Conservation (phyloP, 2,113 vertebrate genomes). For the Gobius niger region DNA sequence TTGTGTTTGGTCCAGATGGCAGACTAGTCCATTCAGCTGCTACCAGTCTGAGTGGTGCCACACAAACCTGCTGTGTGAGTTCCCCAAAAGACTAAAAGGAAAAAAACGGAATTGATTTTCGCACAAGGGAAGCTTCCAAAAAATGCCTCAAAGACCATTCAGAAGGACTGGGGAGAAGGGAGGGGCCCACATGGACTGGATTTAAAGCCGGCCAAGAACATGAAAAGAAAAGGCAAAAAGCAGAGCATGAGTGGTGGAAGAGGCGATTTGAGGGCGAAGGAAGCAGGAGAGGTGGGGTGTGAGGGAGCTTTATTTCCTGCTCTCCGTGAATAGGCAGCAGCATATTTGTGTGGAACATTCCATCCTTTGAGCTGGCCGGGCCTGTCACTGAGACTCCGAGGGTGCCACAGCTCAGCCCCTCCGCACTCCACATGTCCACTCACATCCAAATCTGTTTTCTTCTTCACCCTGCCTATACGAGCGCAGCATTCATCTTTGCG, state of each 20-base stretch:
- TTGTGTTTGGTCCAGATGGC: slow-evolving; percentile 34
- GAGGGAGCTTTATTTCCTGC: slow-evolving; percentile 61
- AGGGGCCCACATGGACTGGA: not conserved
- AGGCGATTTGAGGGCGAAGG: slow-evolving; percentile 28
- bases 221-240: slow-evolving; percentile 17
- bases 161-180: not conserved
- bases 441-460: slow-evolving; percentile 8
- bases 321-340: slow-evolving; percentile 67
- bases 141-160: slow-evolving; percentile 15
- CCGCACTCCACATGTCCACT: slow-evolving; percentile 39
- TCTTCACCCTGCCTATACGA: not conserved
- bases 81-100: slow-evolving; percentile 29
- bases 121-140: slow-evolving; percentile 24
- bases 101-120: slow-evolving; percentile 27
- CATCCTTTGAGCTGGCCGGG: slow-evolving; percentile 57
- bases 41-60: slow-evolving; percentile 32
- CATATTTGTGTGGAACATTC: slow-evolving; percentile 74
- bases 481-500: not conserved
- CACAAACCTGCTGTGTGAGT: slow-evolving; percentile 28
- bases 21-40: slow-evolving; percentile 15
- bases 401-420: slow-evolving; percentile 54
- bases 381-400: slow-evolving; percentile 57
- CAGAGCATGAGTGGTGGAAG: not conserved
- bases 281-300: slow-evolving; percentile 14
- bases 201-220: slow-evolving; percentile 3